Evolutionary conservation across 2,888 invertebrate species (phyloP), one percentile per base, ranked within the genome.

Genomic region (Patella pellucida): DNA sequence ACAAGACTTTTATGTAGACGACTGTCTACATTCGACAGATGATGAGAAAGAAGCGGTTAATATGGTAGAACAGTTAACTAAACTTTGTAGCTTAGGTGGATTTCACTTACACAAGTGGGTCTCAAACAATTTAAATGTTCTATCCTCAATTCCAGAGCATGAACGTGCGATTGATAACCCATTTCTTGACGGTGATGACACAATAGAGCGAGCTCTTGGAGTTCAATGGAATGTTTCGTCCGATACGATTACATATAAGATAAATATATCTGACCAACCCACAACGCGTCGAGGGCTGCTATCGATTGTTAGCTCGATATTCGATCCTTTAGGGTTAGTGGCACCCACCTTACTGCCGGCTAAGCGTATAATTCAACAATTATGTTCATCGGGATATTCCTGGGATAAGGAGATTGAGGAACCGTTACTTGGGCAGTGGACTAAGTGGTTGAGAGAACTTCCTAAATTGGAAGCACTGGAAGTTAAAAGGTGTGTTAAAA

Each of bases 301-400:
- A 14, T 78, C 79, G 1, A 72, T 76, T 14, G 75, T 81, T 11
- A 82, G 81, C 71, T 79, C 82, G 14, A 52, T 81, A 23, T 83
- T 73, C 70, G 82, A 79, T 70, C 82, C 82, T 19, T 73, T 83
- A 41, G 82, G 83, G 68, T 52, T 83, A 41, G 77, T 78, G 16
- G 54, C 79, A 19, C 81, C 78, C 41, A 68, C 77, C 27, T 72
- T 76, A 15, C 67, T 83, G 11, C 54, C 62, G 19, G 79, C 79
- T 19, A 81, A 78, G 69, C 23, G 41, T 12, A 62, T 83, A 19
- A 23, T 79, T n/a, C 83, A 82, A 69, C 67, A 75, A 14, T 27
- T 79, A 7, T 81, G 78, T 72, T 76, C 71, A 69, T 11, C 52
- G 52, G 72, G 78, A 23, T 15, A 78, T 50, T 78, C 75, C 15